Evolutionary conservation across 2,888 invertebrate species (phyloP), one percentile per base, ranked within the genome.

Genomic region (Morpho deidamia): DNA sequence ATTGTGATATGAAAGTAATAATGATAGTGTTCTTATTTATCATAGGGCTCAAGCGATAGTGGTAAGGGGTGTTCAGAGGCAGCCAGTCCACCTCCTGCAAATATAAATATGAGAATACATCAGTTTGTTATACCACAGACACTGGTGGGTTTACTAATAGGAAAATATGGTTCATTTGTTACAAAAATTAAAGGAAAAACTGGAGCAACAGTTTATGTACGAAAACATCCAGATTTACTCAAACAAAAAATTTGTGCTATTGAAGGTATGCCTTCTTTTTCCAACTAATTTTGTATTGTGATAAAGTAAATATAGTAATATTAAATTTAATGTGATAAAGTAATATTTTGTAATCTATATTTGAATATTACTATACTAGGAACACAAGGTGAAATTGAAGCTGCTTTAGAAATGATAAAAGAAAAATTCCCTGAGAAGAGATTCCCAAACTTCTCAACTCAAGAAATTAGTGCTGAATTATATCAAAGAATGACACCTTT

Each of bases 101-200:
- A 90, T 59, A 84, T 90, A 57, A 90, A 91, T 60, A 88, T 91
- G 63, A 84, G 89, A 65, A 87, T 88, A 83, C 94, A 94, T 74
- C 94, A 96, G 74, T 96, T 96, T 83, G 85, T 93, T 63, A 92
- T 96, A 71, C 94, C 94, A 41, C 93, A 94, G 72, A 84, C 90
- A 53, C 86, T 97, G 61, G 96, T 97, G 56, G 98, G 98, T 11
- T 92, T 94, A 55, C 90, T 98, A 65, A 97, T 98, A 77, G 98
- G 98, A 40, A 93, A 93, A 68, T 92, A 93, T 66, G 97, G 97
- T 42, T 88, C 91, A 40, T 95, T 94, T 82, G 94, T 98, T n/a
- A 94, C 94, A 62, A 92, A 92, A 70, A 94, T 96, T 63, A 95
- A 95, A 77, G 88, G 92, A 34, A 93, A 94, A 75, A 94, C 96